Percentiles rank a stretch among this genome's conserved stretches.
Conservation (phyloP, 1,140 invertebrate species). For the Calycopis cecrops region DNA sequence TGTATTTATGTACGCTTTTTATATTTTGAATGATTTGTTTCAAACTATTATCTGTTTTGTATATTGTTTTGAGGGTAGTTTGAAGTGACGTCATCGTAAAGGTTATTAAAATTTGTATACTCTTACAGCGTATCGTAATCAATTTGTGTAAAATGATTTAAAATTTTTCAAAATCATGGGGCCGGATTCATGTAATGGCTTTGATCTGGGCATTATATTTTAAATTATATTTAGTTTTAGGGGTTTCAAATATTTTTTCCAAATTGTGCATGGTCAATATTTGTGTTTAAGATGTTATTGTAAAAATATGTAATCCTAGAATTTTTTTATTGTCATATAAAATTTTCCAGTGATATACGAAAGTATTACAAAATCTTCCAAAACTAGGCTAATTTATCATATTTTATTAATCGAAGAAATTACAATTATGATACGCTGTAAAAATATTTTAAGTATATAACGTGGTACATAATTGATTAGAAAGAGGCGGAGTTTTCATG, state of each 20-base stretch:
- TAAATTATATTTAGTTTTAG: no score
- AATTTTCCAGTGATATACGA: conserved; percentile 1
- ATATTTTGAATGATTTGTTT: conserved; percentile 11
- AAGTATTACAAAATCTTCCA: conserved; percentile 4
- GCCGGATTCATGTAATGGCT: no score
- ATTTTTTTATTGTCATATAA: neutral
- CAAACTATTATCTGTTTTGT: conserved; percentile 9
- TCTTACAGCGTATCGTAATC: conserved; percentile 8
- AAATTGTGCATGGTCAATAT: no score
- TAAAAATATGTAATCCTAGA: no score
- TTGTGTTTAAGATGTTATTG: no score
- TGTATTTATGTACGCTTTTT: conserved; percentile 15
- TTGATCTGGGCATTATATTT: no score
- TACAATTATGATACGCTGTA: conserved; percentile 15
- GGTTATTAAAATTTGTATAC: conserved; percentile 16
- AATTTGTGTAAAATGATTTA: neutral
- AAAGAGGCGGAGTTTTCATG: neutral
- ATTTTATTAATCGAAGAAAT: conserved; percentile 15
- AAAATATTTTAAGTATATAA: conserved; percentile 7
- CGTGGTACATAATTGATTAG: conserved; percentile 11
- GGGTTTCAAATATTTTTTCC: no score
- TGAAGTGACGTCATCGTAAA: conserved; percentile 6
- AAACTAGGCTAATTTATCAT: neutral
- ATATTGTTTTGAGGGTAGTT: conserved; percentile 10
- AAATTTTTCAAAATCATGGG: neutral